Base-by-base conservation (phyloP, 2,888 invertebrate genomes). In the Parelbella ahira region DNA sequence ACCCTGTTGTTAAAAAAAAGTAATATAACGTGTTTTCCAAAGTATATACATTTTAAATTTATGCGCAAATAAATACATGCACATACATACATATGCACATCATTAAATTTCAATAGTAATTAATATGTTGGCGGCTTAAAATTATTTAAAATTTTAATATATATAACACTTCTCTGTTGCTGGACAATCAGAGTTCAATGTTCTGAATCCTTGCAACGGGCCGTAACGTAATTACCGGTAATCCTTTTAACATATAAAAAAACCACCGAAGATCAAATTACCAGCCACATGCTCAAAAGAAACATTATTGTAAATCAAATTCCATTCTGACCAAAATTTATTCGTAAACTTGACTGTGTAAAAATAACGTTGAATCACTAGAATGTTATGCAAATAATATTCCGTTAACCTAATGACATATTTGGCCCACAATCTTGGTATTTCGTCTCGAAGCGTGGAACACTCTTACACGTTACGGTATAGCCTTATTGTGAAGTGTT, bases 1-100 rank as follows among this genome's bases (percentile, higher is more conserved):
- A 60, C 96, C 96, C 96, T 97, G 90, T 20, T 90, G 91, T 56
- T 15, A 15, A 61, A 77, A 54, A 42, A 33, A 38, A 47, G 33
- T 4, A 4, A 1, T 12, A 12, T 2, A n/a, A n/a, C n/a, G n/a
- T n/a, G n/a, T n/a, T n/a, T n/a, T n/a, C n/a, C n/a, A n/a, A n/a
- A n/a, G n/a, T n/a, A n/a, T n/a, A n/a, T n/a, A n/a, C n/a, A n/a
- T n/a, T n/a, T n/a, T n/a, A n/a, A n/a, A n/a, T n/a, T n/a, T n/a
- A n/a, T n/a, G n/a, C n/a, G n/a, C n/a, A n/a, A n/a, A n/a, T n/a
- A n/a, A n/a, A 21, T 23, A 10, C 29, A 37, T 6, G 4, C 12
- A 33, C n/a, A 2, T 12, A 7, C 7, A 12, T 5, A 3, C 1
- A 18, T 19, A 6, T 10, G 5, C 3, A 4, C 10, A 30, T 6